phyloP scores from a whole-genome alignment of 2,113 vertebrate species.

The Pelobates fuscus region DNA sequence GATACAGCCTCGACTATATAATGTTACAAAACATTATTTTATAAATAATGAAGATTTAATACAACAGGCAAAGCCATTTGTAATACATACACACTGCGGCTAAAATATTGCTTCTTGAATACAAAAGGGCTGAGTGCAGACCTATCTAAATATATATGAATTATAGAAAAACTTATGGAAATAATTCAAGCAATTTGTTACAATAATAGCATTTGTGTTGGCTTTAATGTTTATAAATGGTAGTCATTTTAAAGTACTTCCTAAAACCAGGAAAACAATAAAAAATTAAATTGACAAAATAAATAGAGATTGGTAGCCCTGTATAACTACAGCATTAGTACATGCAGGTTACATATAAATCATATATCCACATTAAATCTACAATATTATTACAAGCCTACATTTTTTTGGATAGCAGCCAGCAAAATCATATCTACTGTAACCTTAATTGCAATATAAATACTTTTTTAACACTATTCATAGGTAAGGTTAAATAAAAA shows the following conservation, averaged over 20 bases:
- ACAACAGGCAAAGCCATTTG: too few species aligned
- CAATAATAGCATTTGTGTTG: not conserved
- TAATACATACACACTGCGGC: too few species aligned
- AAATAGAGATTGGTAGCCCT: constrained; percentile 6
- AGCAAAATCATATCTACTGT: not conserved
- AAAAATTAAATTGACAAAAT: not conserved
- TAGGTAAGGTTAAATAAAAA: not conserved
- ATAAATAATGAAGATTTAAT: too few species aligned
- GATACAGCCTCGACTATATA: too few species aligned
- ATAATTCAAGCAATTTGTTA: not conserved
- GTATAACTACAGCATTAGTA: not conserved
- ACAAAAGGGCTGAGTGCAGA: too few species aligned
- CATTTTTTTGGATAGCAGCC: constrained; percentile 3
- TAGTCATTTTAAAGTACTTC: not conserved
- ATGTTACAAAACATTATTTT: too few species aligned
- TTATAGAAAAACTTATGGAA: too few species aligned
- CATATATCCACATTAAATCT: not conserved
- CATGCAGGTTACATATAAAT: constrained; percentile 2
- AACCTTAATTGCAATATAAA: not conserved
- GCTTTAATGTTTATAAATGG: not conserved
- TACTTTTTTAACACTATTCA: not conserved
- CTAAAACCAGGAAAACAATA: not conserved
- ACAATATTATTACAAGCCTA: constrained; percentile 2
- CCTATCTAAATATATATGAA: too few species aligned
- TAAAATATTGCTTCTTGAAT: too few species aligned